Conservation (phyloP, 2,888 invertebrate species). For the Autographa gamma region DNA sequence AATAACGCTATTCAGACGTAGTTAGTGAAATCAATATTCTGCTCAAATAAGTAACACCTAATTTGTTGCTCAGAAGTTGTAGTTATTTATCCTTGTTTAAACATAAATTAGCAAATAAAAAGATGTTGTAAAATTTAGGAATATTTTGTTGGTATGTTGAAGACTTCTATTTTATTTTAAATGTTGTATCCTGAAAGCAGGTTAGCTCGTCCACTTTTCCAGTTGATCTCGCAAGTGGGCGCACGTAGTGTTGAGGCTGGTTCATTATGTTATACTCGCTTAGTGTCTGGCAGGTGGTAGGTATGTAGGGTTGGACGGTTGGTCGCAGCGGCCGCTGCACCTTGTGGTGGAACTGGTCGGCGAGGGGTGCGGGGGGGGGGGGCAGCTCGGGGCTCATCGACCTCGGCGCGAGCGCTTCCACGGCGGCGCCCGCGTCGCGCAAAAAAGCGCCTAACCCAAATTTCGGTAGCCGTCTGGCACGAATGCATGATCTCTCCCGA, state of each 20-base stretch:
- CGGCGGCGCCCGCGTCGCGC: slow-evolving; percentile 75
- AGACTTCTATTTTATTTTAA: background rate
- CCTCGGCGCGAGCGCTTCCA: slow-evolving; percentile 76
- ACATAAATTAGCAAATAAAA: background rate
- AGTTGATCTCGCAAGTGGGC: slow-evolving; percentile 63
- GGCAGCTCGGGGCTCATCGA: slow-evolving; percentile 79
- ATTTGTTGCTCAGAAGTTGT: background rate
- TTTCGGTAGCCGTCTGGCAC: slow-evolving; percentile 85
- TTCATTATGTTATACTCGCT: slow-evolving; percentile 75
- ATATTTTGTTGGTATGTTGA: background rate
- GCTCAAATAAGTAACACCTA: background rate
- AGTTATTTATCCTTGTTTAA: background rate
- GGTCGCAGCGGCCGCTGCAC: slow-evolving; percentile 82
- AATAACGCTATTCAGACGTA: background rate
- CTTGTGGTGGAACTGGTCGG: slow-evolving; percentile 86
- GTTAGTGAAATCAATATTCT: background rate
- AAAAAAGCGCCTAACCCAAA: slow-evolving; percentile 86
- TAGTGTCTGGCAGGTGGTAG: slow-evolving; percentile 87
- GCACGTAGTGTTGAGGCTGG: slow-evolving; percentile 61
- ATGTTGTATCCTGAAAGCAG: background rate
- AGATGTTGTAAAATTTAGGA: background rate
- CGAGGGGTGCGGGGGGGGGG: slow-evolving; percentile 63
- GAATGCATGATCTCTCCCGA: slow-evolving; percentile 73
- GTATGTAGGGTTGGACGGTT: slow-evolving; percentile 84
- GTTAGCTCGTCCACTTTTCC: slow-evolving; percentile 39